Base-by-base conservation (phyloP, 2,797 vertebrate genomes). In the Sebastes nivosus region DNA sequence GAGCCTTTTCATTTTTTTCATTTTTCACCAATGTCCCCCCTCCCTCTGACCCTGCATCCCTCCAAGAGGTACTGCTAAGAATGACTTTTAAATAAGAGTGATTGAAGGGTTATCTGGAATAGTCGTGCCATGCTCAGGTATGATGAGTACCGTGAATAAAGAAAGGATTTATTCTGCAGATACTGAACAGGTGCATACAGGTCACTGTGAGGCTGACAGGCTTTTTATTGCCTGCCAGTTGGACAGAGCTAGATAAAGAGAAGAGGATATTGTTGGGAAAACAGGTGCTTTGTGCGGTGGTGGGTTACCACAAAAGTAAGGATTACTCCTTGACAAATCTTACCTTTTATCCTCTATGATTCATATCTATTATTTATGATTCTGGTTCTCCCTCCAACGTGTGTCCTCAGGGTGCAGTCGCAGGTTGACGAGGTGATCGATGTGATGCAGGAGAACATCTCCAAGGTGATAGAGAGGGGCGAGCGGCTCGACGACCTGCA, bases 361-460 rank as follows among this genome's bases (percentile, higher is more conserved):
- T 69, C 2, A 29, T 16, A 30, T 57, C 10, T 18, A 0, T 52
- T 61, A 2, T 42, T 50, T 30, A 20, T 34, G 34, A 58, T 24
- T 57, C 16, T 70, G 3, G 29, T 10, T 82, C 11, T 54, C 8
- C n/a, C 14, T 1, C 2, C 63, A 1, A 38, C 25, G 13, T 38
- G 36, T 38, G 59, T 69, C 64, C 27, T 32, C 87, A 99, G 98
- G 87, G 98, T 99, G 88, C 98, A 99, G 95, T 99, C 98, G 84
- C 98, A 99, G 93, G 98, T 99, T 74, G 98, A 99, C 8, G 98
- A 99, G 94, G 98, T 99, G 83, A 99, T 99, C 29, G 98, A 99
- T 2, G 98, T 99, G 87, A 99, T 99, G 98, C 98, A 99, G 95
- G 98, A 99, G 93, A 99, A 99, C 94, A 99, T 99, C 95, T 99